A percentile compares a stretch with the other conserved stretches of the same genome.
Conservation (phyloP, 2,113 vertebrate genomes). For the Tursiops truncatus region DNA sequence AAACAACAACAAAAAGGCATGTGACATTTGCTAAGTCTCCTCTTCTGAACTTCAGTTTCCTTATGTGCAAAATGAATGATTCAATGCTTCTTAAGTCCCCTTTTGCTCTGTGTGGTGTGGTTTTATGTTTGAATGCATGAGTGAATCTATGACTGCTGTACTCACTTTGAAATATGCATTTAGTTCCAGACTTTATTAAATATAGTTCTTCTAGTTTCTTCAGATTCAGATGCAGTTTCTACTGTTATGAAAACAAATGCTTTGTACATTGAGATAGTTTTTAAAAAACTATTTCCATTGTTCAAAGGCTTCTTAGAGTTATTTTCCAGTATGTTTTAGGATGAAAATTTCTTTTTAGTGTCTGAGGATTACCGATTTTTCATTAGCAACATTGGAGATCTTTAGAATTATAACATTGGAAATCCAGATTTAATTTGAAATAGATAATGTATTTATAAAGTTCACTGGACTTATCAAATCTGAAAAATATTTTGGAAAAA, state of each 20-base stretch:
- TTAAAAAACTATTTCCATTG: background rate
- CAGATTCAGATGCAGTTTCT: background rate
- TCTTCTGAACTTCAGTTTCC: background rate
- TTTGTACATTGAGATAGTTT: background rate
- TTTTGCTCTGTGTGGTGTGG: background rate
- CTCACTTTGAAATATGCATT: background rate
- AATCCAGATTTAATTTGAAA: background rate
- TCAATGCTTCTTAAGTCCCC: too few relatives aligned
- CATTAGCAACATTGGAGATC: background rate
- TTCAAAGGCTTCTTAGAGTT: background rate
- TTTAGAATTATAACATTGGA: background rate
- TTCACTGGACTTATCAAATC: background rate
- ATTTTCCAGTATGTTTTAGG: background rate
- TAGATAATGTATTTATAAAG: accelerated
- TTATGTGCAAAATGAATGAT: background rate
- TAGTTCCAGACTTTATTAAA: background rate
- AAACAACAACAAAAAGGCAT: background rate
- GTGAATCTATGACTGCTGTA: background rate
- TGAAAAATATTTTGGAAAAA: background rate
- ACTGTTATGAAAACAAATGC: background rate
- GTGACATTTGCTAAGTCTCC: background rate
- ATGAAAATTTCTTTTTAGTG: background rate
- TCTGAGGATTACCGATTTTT: background rate
- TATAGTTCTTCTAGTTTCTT: background rate
- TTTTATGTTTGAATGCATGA: background rate